A percentile compares a stretch with the other conserved stretches of the same genome.
Conservation (phyloP, 2,113 vertebrate species). For the Heterocephalus glaber region DNA sequence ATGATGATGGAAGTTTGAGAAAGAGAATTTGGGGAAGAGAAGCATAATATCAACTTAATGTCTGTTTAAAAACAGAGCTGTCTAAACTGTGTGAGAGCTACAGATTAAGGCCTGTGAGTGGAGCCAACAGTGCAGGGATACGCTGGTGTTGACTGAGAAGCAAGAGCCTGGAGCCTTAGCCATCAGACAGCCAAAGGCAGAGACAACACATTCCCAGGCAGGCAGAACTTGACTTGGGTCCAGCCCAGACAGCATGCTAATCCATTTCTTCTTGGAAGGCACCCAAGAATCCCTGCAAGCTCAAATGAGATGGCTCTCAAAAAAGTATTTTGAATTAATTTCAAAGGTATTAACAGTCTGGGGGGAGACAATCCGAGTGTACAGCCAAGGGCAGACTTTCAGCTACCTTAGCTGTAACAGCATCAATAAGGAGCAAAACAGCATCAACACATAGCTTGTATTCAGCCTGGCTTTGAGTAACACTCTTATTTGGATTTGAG, state of each 20-base stretch:
- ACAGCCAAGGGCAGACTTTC: not conserved
- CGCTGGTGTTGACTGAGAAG: conserved; percentile 59
- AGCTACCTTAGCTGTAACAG: not conserved
- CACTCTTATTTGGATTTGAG: not conserved
- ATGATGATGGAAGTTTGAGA: not conserved
- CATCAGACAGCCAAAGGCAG: conserved; percentile 19
- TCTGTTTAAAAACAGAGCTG: conserved; percentile 63
- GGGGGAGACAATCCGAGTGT: not conserved
- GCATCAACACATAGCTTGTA: not conserved
- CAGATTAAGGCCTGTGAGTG: conserved; percentile 42
- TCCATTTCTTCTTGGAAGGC: conserved; percentile 65
- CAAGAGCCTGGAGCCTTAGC: conserved; percentile 35
- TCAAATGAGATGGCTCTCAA: conserved; percentile 38
- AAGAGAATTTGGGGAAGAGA: conserved; percentile 58
- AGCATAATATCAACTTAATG: conserved; percentile 29
- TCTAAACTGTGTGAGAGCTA: conserved; percentile 38
- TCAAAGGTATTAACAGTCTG: conserved; percentile 48
- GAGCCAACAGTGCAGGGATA: conserved; percentile 47
- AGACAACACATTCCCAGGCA: conserved; percentile 36
- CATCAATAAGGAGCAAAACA: too few relatives aligned
- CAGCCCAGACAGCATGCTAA: conserved; percentile 44
- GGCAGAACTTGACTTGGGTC: conserved; percentile 39
- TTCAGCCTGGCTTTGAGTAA: not conserved
- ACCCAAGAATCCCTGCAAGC: conserved; percentile 56
- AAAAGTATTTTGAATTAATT: conserved; percentile 51